phyloP scores from a whole-genome alignment of 2,797 vertebrate genomes.

The Gymnopithys bicolor region DNA sequence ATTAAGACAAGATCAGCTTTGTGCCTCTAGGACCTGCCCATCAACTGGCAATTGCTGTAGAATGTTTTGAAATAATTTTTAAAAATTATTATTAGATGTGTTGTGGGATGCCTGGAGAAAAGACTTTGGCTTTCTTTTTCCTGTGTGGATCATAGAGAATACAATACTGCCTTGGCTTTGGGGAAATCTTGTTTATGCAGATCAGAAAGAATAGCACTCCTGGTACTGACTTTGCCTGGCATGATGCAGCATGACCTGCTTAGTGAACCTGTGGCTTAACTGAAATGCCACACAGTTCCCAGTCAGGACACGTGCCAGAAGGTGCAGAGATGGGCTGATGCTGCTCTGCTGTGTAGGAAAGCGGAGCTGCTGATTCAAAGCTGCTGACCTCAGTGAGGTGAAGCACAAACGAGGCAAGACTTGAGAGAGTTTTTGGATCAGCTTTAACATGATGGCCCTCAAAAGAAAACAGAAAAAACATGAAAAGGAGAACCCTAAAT shows the following conservation, averaged over 20 bases:
- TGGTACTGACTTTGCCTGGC: not conserved
- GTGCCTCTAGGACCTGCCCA: not conserved
- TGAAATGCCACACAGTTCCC: not conserved
- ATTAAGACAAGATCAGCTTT: not conserved
- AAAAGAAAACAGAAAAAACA: not conserved
- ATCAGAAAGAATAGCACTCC: not conserved
- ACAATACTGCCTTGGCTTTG: not conserved
- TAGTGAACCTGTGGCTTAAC: not conserved
- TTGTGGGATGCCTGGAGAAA: not conserved
- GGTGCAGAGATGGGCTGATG: not conserved
- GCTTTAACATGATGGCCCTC: not conserved
- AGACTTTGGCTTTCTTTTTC: rapidly evolving
- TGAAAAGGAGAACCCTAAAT: not conserved
- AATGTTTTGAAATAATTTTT: not conserved
- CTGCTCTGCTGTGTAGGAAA: not conserved
- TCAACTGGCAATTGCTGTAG: not conserved
- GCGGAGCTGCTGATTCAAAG: not conserved
- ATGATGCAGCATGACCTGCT: not conserved
- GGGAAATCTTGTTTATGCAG: not conserved
- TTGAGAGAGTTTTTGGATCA: not conserved
- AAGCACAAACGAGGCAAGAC: not conserved
- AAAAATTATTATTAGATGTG: not conserved
- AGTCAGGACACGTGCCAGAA: not conserved
- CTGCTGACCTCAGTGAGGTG: not conserved
- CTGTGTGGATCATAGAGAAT: not conserved